These are phyloP conservation scores for Hydrophis major DNA, from an alignment of 2,797 vertebrate species.

Conservation along the genomic window DNA sequence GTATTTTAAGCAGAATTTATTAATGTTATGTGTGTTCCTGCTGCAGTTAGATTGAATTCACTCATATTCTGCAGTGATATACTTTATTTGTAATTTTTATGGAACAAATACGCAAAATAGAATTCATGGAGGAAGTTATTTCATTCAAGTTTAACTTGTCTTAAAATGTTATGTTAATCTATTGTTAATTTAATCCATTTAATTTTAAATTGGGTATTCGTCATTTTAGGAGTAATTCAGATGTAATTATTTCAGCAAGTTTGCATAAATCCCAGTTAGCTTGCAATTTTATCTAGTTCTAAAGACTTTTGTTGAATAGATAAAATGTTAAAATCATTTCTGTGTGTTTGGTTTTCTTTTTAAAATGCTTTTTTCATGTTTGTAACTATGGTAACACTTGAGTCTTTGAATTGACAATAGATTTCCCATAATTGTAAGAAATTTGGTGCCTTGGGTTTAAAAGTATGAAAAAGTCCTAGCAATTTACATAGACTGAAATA, in stretches of 20 bases:
- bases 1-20: conserved; percentile 46
- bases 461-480: background rate
- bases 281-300: background rate
- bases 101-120: conserved; percentile 58
- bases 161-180: background rate
- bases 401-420: background rate
- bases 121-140: conserved; percentile 43
- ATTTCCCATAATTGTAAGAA: background rate
- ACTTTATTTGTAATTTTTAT: conserved; percentile 59
- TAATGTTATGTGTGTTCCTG: conserved; percentile 59
- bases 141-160: conserved; percentile 17
- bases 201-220: background rate
- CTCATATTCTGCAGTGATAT: conserved; percentile 49
- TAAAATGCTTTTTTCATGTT: background rate
- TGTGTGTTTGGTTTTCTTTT: background rate
- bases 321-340: background rate
- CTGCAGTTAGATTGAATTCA: conserved; percentile 33
- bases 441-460: background rate
- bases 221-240: background rate
- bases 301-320: background rate
- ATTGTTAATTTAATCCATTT: background rate
- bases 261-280: background rate
- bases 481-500: background rate
- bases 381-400: background rate
- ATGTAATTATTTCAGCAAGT: background rate